phyloP scores from a whole-genome alignment of 2,113 vertebrate genomes.

The Fulmarus glacialis region DNA sequence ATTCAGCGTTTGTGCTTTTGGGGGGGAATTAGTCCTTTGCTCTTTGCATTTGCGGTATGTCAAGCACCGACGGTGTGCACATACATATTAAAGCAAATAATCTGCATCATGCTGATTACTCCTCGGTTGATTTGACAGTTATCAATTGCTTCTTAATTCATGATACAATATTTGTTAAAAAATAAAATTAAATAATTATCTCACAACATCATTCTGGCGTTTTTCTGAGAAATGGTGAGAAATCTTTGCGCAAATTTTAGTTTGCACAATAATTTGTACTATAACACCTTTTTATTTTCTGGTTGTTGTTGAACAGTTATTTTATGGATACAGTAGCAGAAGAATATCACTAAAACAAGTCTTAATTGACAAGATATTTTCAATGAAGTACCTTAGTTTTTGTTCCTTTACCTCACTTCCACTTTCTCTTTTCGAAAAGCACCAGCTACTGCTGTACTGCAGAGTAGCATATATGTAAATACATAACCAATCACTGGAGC shows the following conservation, averaged over 20 bases:
- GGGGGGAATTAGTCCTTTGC: not conserved
- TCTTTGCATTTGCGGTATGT: not conserved
- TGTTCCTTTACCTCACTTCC: not conserved
- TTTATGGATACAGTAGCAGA: not conserved
- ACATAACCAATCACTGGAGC: not conserved
- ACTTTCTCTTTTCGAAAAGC: not conserved
- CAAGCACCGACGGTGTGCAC: not conserved
- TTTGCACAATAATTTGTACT: not conserved
- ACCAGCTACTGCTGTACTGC: not conserved
- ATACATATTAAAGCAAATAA: not conserved
- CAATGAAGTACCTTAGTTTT: not conserved
- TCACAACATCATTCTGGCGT: not conserved
- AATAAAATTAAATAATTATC: not conserved
- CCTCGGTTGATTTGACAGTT: not conserved
- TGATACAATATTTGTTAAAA: not conserved
- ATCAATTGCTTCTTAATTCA: not conserved
- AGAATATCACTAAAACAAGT: not conserved
- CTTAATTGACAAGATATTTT: not conserved
- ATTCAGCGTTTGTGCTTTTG: not conserved
- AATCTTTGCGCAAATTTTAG: not conserved
- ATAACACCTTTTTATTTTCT: not conserved
- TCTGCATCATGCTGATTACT: fast-evolving
- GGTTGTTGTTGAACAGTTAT: not conserved
- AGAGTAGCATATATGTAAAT: not conserved
- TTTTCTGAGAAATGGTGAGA: not conserved